phyloP scores from a whole-genome alignment of 2,888 invertebrate genomes.

The Hofmannophila pseudospretella region DNA sequence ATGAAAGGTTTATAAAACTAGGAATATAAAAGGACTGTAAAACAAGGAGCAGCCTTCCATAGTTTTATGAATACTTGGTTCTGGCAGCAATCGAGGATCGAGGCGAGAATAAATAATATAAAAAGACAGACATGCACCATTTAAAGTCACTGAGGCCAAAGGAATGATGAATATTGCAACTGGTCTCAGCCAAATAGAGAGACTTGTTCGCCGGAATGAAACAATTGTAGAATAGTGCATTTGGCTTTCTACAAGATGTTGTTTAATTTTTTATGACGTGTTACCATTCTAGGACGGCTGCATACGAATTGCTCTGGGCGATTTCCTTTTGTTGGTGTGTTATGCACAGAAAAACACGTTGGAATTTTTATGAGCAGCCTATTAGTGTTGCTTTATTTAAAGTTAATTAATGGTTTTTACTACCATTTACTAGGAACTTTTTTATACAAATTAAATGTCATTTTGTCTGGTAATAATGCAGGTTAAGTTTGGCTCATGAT shows the following conservation, averaged over 20 bases:
- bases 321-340: constrained; percentile 3
- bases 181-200: constrained; percentile 51
- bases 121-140: constrained; percentile 55
- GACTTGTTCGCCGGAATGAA: constrained; percentile 32
- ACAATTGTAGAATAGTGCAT: constrained; percentile 33
- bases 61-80: constrained; percentile 62
- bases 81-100: constrained; percentile 70
- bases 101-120: constrained; percentile 58
- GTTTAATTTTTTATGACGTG: constrained; percentile 36
- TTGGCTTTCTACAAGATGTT: constrained; percentile 28
- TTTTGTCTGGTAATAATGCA: not conserved
- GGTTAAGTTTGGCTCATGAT: not conserved
- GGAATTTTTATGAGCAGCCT: not conserved
- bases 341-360: not conserved
- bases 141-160: constrained; percentile 63
- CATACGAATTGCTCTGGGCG: constrained; percentile 1
- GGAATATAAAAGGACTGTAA: constrained; percentile 63
- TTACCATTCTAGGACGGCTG: constrained; percentile 21
- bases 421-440: not conserved
- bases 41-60: constrained; percentile 51
- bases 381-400: not conserved
- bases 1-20: constrained; percentile 49
- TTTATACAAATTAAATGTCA: not conserved
- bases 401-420: not conserved
- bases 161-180: constrained; percentile 68